Evolutionary conservation across 2,797 vertebrate species (phyloP).

Genomic region (Leptoclinus maculatus): DNA sequence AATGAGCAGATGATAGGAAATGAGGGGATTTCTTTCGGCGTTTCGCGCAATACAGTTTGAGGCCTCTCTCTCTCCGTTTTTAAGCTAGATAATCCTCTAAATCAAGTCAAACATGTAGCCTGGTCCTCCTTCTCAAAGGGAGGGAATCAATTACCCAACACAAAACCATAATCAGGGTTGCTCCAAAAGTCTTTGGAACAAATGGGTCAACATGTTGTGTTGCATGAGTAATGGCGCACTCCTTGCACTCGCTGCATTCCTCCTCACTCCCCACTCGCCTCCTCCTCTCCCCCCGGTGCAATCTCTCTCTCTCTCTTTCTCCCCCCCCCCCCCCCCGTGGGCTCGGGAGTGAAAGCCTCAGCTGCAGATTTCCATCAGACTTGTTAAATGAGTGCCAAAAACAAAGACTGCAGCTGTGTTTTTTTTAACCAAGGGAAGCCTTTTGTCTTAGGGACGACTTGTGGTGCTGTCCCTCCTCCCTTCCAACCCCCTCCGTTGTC

Average conservation of each 20-base stretch:
- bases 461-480: not conserved
- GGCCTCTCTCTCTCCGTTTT: conserved; percentile 40
- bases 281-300: conserved; percentile 10
- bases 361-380: conserved; percentile 72
- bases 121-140: conserved; percentile 53
- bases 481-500: conserved; percentile 14
- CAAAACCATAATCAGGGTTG: conserved; percentile 63
- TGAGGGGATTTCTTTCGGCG: conserved; percentile 51
- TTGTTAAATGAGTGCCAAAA: conserved; percentile 67
- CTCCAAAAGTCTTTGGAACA: conserved; percentile 62
- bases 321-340: conserved; percentile 26
- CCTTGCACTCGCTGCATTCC: conserved; percentile 43
- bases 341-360: conserved; percentile 66
- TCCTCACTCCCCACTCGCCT: conserved; percentile 2
- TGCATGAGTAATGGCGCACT: conserved; percentile 58
- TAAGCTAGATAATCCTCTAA: conserved; percentile 72
- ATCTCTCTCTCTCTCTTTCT: conserved; percentile 48
- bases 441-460: conserved; percentile 67
- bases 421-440: conserved; percentile 60
- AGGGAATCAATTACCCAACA: conserved; percentile 66
- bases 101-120: conserved; percentile 74
- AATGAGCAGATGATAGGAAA: conserved; percentile 33
- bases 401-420: conserved; percentile 75
- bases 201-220: conserved; percentile 70
- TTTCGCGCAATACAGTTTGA: conserved; percentile 43